These are phyloP conservation scores for Conus ventricosus DNA, from an alignment of 1,140 invertebrate species.

Conservation along the genomic window DNA sequence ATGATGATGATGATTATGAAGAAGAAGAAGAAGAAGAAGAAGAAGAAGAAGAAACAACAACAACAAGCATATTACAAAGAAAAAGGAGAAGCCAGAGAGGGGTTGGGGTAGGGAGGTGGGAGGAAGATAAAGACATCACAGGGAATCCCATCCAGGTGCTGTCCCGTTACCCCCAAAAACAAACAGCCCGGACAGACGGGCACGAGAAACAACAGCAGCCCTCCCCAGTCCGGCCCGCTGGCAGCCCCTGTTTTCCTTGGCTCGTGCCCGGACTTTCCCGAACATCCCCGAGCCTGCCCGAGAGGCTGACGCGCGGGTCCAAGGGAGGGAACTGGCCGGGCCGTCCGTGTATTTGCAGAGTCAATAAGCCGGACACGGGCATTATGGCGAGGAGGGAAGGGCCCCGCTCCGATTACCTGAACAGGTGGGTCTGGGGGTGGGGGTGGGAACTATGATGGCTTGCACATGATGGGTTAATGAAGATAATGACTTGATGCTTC, in stretches of 20 bases:
- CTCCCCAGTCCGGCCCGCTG: not conserved
- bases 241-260: slow-evolving; percentile 5
- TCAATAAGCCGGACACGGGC: not conserved
- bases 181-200: not conserved
- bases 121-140: not conserved
- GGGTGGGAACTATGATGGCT: not conserved
- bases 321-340: not conserved
- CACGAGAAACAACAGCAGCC: not conserved
- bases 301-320: too few species aligned
- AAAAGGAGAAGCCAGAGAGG: not conserved
- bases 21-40: not conserved
- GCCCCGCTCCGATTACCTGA: not conserved
- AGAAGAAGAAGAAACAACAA: not conserved
- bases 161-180: not conserved
- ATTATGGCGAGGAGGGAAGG: not conserved
- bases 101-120: too few species aligned
- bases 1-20: not conserved
- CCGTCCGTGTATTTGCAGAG: not conserved
- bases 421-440: not conserved
- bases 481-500: not conserved
- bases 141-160: not conserved
- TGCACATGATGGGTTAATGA: slow-evolving; percentile 1
- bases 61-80: not conserved
- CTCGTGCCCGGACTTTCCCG: not conserved
- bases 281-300: not conserved